Conservation (phyloP, 2,113 vertebrate species). For the Oceanites oceanicus region DNA sequence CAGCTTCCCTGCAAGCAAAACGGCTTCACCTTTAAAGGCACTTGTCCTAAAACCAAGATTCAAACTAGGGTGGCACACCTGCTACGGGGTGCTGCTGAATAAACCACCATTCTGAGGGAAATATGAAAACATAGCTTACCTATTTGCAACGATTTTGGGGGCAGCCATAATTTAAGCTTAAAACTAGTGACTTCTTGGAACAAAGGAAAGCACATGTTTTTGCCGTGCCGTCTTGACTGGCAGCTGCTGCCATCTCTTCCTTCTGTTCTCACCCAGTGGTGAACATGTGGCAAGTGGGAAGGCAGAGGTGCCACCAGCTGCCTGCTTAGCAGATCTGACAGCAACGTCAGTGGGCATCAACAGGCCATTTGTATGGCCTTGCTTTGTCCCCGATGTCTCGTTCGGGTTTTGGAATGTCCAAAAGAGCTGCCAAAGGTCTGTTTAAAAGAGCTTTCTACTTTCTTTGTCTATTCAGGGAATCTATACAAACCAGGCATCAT, state of each 20-base stretch:
- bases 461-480: neutral
- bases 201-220: rapidly evolving
- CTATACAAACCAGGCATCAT: neutral
- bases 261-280: rapidly evolving
- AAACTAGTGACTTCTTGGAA: neutral
- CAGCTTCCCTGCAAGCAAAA: neutral
- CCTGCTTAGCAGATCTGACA: neutral
- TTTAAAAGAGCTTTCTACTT: neutral
- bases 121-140: rapidly evolving
- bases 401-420: neutral
- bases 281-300: rapidly evolving
- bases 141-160: neutral
- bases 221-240: rapidly evolving
- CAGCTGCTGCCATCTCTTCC: neutral
- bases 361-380: neutral
- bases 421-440: neutral
- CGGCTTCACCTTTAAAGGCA: rapidly evolving
- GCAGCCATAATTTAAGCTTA: rapidly evolving
- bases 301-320: neutral
- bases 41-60: neutral
- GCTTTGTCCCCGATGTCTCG: rapidly evolving
- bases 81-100: rapidly evolving
- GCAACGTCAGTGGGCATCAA: neutral
- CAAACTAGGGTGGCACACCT: rapidly evolving
- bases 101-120: neutral